Base-by-base conservation (phyloP, 2,797 vertebrate genomes). In the Falco rusticolus region DNA sequence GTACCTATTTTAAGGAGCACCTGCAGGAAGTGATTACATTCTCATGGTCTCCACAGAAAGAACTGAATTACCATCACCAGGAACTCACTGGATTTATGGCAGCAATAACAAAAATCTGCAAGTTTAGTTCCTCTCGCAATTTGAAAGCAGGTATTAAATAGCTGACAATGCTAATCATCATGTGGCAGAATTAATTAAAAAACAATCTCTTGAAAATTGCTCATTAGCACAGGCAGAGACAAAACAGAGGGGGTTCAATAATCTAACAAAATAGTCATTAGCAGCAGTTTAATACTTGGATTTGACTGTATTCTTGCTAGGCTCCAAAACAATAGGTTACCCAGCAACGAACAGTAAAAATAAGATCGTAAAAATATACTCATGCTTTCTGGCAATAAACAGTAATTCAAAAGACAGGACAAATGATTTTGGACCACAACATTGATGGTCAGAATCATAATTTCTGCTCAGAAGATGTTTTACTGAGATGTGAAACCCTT, bases 251-350 rank as follows among this genome's bases (percentile, higher is more conserved):
- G 60, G 59, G 34, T 43, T 81, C 47, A 87, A 74, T 91, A 85
- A 61, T 89, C 70, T 66, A 82, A 91, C 59, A 82, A 84, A 90
- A 90, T 79, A 31, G 56, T 87, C 80, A 94, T 93, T 90, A 96
- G 77, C 41, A 77, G 37, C 31, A 84, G 74, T 74, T 94, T 61
- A 84, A 54, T 86, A 90, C 41, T 90, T 81, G 75, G 28, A 84
- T 93, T 89, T 86, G 48, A 70, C 37, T 56, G 75, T 41, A 71
- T 61, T 79, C 65, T 84, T 88, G 28, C 51, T 77, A 76, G 71
- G 50, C 56, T 87, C 47, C 74, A 82, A 88, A 95, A 76, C 68
- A 94, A 59, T 33, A 60, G 39, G 90, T 87, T 93, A 93, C 81
- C 25, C 39, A 92, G 85, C 77, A 95, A 95, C 1, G 0, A 65